These are phyloP conservation scores for Saturnia japonica DNA, from an alignment of 2,888 invertebrate genomes.

Conservation along the genomic window DNA sequence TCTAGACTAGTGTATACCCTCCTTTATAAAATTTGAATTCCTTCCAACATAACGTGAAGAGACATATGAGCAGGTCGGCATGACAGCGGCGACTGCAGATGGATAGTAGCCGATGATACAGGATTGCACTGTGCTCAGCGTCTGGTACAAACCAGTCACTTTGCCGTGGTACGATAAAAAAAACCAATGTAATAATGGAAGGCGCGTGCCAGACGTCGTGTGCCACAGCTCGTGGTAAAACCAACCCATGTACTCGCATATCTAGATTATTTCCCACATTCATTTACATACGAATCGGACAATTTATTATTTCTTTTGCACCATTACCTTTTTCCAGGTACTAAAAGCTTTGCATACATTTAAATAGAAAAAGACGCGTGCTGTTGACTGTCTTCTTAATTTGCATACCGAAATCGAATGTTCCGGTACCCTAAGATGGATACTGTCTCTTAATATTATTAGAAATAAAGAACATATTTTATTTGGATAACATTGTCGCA, in stretches of 20 bases:
- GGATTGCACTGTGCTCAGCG: too few relatives aligned
- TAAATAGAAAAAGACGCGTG: conserved; percentile 66
- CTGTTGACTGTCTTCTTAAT: conserved; percentile 46
- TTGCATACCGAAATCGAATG: conserved; percentile 52
- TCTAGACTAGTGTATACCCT: too few relatives aligned
- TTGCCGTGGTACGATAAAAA: too few relatives aligned
- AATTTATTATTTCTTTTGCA: conserved; percentile 67
- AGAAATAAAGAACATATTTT: conserved; percentile 35
- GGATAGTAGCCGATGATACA: too few relatives aligned
- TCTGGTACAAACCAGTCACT: too few relatives aligned
- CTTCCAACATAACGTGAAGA: too few relatives aligned
- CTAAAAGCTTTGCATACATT: conserved; percentile 70
- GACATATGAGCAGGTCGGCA: too few relatives aligned
- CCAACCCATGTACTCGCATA: conserved; percentile 45
- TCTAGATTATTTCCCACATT: conserved; percentile 66
- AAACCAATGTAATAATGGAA: conserved; percentile 38
- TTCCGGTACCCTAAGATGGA: conserved; percentile 39
- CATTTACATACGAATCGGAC: conserved; percentile 70
- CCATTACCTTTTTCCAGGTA: conserved; percentile 67
- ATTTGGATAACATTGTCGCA: conserved; percentile 33
- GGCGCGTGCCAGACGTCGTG: conserved; percentile 53
- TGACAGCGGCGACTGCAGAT: too few relatives aligned
- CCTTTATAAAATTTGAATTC: too few relatives aligned
- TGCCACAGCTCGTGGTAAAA: conserved; percentile 48
- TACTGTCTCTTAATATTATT: conserved; percentile 36